These are phyloP conservation scores for Phataginus tetradactyla DNA, from an alignment of 2,797 vertebrate species.

Conservation along the genomic window DNA sequence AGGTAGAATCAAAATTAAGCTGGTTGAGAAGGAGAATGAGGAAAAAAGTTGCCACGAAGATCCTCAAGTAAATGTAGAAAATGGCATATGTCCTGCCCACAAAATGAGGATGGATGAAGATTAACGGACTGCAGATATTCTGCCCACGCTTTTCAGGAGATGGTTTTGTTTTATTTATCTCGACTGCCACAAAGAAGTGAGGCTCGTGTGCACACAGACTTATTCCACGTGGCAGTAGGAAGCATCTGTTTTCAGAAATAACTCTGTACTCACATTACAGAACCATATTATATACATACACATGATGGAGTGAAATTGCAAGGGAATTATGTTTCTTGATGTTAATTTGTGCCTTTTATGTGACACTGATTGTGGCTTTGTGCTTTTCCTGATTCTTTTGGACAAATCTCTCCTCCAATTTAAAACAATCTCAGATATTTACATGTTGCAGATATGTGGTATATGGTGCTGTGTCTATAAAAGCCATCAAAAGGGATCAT, in stretches of 20 bases:
- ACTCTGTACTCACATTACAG: constrained; percentile 52
- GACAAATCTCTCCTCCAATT: constrained; percentile 65
- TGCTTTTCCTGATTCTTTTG: constrained; percentile 76
- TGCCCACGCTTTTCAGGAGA: constrained; percentile 53
- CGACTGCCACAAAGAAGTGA: constrained; percentile 69
- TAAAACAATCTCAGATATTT: constrained; percentile 54
- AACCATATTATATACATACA: constrained; percentile 69
- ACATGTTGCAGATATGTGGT: not conserved
- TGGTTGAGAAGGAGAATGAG: not conserved
- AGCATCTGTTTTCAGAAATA: constrained; percentile 81
- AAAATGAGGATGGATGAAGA: constrained; percentile 59
- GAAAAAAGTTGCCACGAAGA: constrained; percentile 23
- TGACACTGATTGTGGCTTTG: constrained; percentile 75
- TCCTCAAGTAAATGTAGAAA: not conserved
- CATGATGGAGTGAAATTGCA: constrained; percentile 62
- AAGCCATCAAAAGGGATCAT: constrained; percentile 65
- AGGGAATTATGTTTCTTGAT: constrained; percentile 75
- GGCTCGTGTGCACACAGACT: constrained; percentile 54
- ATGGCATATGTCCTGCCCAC: not conserved
- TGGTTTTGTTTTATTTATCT: constrained; percentile 79
- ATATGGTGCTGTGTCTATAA: not conserved
- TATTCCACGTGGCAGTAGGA: constrained; percentile 64
- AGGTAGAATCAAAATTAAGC: not conserved
- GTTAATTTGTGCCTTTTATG: constrained; percentile 80
- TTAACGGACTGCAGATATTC: constrained; percentile 70